Evolutionary conservation across 1,140 invertebrate genomes (phyloP).

Genomic region (Scaptomyza graminum): DNA sequence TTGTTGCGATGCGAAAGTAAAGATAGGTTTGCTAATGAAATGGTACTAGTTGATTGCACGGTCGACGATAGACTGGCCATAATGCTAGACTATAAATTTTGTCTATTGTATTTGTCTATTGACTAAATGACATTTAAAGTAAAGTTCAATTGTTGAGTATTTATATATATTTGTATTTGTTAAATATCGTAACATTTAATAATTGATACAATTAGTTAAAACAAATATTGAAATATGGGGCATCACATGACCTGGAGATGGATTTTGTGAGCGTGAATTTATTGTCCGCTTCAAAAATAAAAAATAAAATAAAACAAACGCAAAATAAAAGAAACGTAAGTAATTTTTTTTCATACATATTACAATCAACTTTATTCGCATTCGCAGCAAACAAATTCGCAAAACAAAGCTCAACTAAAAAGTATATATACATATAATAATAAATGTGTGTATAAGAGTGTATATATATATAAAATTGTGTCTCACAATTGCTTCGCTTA

Average conservation of each 20-base stretch:
- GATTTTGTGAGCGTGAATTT: conserved; percentile 34
- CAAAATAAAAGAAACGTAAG: neutral
- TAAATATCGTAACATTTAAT: conserved; percentile 42
- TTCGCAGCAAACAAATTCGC: conserved; percentile 58
- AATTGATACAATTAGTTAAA: conserved; percentile 74
- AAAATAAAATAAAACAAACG: conserved; percentile 42
- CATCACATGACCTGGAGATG: neutral
- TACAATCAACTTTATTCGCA: conserved; percentile 74
- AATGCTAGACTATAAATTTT: neutral
- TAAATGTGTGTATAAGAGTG: conserved; percentile 45
- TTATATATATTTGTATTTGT: conserved; percentile 31
- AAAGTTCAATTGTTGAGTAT: neutral
- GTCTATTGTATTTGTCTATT: neutral
- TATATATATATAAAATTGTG: conserved; percentile 54
- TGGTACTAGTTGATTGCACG: neutral
- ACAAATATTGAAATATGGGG: conserved; percentile 23
- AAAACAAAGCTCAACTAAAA: conserved; percentile 49
- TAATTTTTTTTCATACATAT: conserved; percentile 49
- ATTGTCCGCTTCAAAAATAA: conserved; percentile 58
- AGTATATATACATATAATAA: conserved; percentile 26
- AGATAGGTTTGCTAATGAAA: neutral
- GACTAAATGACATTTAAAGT: neutral
- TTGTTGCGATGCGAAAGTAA: neutral
- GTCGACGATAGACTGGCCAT: neutral
- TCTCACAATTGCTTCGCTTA: conserved; percentile 56